Percentiles rank a stretch among this genome's conserved stretches.
Evolutionary conservation across 2,113 vertebrate genomes (phyloP).

Genomic region (Austrofundulus limnaeus): DNA sequence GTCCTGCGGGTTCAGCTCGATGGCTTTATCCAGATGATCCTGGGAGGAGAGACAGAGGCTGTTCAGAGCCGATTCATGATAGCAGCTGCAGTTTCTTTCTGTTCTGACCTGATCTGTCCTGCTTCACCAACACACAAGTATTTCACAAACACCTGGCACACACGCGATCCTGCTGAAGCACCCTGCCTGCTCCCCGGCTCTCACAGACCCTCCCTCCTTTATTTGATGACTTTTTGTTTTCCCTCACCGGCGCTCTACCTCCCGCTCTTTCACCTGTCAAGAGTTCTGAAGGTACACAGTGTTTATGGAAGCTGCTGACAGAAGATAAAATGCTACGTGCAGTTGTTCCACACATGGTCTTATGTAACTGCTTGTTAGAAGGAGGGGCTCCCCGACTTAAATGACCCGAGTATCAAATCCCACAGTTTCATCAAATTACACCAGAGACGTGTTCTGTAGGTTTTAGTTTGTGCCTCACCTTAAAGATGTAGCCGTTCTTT

Average conservation of each 20-base stretch:
- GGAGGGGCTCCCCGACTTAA: slow-evolving; percentile 33
- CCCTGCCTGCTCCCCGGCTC: slow-evolving; percentile 26
- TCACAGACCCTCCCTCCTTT: slow-evolving; percentile 29
- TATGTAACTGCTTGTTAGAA: slow-evolving; percentile 50
- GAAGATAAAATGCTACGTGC: slow-evolving; percentile 65
- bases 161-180: slow-evolving; percentile 41
- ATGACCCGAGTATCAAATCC: not conserved
- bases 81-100: slow-evolving; percentile 55
- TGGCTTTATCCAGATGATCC: slow-evolving; percentile 96
- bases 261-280: slow-evolving; percentile 56
- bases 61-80: slow-evolving; percentile 61
- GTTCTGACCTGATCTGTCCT: slow-evolving; percentile 68
- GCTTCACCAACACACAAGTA: slow-evolving; percentile 70
- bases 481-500: slow-evolving; percentile 92
- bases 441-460: too few species aligned
- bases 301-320: slow-evolving; percentile 61
- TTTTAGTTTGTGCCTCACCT: slow-evolving; percentile 84
- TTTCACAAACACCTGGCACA: slow-evolving; percentile 66
- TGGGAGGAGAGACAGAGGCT: slow-evolving; percentile 58
- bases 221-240: slow-evolving; percentile 6
- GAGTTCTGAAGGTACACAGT: slow-evolving; percentile 48
- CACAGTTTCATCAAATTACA: too few species aligned
- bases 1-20: slow-evolving; percentile 90
- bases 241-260: slow-evolving; percentile 7
- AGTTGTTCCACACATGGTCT: slow-evolving; percentile 41